Evolutionary conservation across 1,140 invertebrate genomes (phyloP).

Genomic region (Orussus abietinus): DNA sequence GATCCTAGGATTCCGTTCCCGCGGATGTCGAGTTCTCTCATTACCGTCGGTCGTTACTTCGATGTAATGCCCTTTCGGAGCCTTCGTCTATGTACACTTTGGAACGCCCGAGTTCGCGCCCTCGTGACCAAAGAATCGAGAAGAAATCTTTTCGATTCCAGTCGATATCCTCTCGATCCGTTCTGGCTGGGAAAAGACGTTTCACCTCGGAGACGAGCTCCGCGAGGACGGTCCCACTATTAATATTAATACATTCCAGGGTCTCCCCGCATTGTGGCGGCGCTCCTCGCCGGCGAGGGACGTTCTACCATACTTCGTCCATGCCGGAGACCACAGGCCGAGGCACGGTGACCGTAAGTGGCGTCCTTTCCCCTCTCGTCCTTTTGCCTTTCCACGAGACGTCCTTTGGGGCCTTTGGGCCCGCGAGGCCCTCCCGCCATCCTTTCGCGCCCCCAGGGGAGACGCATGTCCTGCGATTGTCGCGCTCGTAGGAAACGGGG

Average conservation of each 20-base stretch:
- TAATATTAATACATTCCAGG: constrained; percentile 41
- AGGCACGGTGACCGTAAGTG: constrained; percentile 5
- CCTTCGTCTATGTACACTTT: no score
- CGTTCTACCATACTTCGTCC: no score
- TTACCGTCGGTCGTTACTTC: no score
- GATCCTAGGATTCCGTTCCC: no score
- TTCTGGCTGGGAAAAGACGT: no score
- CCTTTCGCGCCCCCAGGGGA: background rate
- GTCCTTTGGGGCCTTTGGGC: background rate
- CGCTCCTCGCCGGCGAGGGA: background rate
- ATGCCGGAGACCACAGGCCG: constrained; percentile 17
- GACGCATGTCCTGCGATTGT: background rate
- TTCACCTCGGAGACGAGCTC: constrained; percentile 25
- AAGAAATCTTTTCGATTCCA: no score
- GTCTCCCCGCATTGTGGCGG: constrained; percentile 13
- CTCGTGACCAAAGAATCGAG: no score
- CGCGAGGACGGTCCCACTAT: constrained; percentile 23
- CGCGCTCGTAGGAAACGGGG: background rate
- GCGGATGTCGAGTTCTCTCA: no score
- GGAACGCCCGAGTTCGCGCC: no score
- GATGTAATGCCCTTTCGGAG: no score
- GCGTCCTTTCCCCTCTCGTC: constrained; percentile 2
- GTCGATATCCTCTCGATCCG: no score
- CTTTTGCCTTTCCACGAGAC: background rate
- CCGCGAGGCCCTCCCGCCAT: background rate